Conservation (phyloP, 2,113 vertebrate genomes). For the Amphiprion percula region DNA sequence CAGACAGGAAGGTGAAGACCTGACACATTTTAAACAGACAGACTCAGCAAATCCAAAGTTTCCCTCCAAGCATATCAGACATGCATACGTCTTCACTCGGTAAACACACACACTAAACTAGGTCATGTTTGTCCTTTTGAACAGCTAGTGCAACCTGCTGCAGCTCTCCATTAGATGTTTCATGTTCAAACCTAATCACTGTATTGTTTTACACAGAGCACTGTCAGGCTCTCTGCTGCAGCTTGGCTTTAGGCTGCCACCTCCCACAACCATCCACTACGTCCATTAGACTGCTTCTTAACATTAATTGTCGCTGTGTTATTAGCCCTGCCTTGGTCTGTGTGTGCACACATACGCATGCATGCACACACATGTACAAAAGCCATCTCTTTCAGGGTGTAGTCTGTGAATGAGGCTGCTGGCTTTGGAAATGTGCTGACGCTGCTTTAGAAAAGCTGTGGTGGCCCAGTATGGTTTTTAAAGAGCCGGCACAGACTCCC, state of each 20-base stretch:
- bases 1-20: no score
- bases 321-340: slow-evolving; percentile 20
- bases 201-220: no score
- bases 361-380: slow-evolving; percentile 45
- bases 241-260: slow-evolving; percentile 9
- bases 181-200: no score
- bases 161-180: neutral
- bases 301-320: neutral
- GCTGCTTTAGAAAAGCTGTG: slow-evolving; percentile 63
- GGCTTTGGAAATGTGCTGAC: slow-evolving; percentile 79
- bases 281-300: slow-evolving; percentile 18
- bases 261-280: no score
- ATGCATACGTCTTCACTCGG: neutral
- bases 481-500: slow-evolving; percentile 61
- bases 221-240: neutral
- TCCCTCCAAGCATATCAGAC: no score
- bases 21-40: no score
- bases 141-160: neutral
- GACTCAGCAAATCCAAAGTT: no score
- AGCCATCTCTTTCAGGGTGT: slow-evolving; percentile 70
- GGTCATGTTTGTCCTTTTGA: neutral
- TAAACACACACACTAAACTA: neutral
- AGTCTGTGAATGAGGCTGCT: slow-evolving; percentile 65
- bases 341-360: slow-evolving; percentile 28
- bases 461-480: slow-evolving; percentile 68